phyloP scores from a whole-genome alignment of 2,113 vertebrate species.

The Crotalus viridis region DNA sequence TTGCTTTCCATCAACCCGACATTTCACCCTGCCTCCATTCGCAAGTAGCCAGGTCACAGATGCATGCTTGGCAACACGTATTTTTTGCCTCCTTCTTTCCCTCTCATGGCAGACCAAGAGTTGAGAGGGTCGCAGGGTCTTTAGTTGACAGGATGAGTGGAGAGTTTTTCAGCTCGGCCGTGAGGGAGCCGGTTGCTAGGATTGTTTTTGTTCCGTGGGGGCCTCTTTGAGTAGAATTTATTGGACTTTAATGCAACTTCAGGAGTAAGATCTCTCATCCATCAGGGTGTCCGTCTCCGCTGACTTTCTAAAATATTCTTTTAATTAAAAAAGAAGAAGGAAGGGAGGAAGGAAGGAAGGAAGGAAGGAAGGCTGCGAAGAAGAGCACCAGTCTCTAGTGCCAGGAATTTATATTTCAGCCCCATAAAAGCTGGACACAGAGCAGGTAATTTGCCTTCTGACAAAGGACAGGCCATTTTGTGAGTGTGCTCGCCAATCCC shows the following conservation, averaged over 20 bases:
- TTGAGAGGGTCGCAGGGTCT: neutral
- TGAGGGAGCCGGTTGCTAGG: neutral
- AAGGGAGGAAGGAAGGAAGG: neutral
- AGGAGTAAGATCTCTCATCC: neutral
- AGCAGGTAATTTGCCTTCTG: neutral
- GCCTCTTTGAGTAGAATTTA: neutral
- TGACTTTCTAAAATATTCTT: neutral
- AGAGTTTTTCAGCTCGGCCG: neutral
- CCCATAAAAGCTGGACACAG: neutral
- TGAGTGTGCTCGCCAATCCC: neutral
- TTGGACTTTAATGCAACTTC: neutral
- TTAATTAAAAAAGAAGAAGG: neutral
- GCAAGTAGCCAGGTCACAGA: neutral
- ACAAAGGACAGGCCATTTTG: neutral
- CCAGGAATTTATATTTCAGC: neutral
- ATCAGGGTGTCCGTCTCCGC: neutral
- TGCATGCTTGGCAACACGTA: neutral
- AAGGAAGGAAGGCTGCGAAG: neutral
- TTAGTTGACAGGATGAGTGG: neutral
- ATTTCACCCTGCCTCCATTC: neutral
- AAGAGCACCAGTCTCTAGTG: neutral
- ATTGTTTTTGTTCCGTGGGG: neutral
- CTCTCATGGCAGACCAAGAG: neutral
- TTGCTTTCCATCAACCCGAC: neutral
- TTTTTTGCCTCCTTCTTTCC: neutral